Conservation (phyloP, 2,113 vertebrate species). For the Columbina picui region DNA sequence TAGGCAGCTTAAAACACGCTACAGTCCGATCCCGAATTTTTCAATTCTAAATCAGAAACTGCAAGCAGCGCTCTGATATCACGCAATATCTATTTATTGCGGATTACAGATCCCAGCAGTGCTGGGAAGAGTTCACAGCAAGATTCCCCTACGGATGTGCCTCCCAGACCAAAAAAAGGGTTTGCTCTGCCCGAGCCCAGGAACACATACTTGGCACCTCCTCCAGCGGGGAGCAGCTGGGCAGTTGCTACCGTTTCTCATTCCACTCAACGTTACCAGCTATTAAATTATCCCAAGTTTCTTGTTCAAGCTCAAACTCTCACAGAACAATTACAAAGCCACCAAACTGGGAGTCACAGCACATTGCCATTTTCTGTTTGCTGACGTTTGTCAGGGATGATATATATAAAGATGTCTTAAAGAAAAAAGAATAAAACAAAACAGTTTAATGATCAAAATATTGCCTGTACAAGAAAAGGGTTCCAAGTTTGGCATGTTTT, state of each 20-base stretch:
- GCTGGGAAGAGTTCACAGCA: background rate
- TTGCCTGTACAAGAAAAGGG: background rate
- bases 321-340: background rate
- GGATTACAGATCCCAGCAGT: background rate
- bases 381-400: background rate
- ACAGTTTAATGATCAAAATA: background rate
- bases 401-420: background rate
- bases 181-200: slow-evolving; percentile 28
- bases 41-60: background rate
- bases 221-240: slow-evolving; percentile 45
- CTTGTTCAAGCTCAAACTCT: slow-evolving; percentile 20
- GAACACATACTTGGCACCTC: slow-evolving; percentile 69
- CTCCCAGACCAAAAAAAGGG: slow-evolving; percentile 46
- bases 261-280: slow-evolving; percentile 14
- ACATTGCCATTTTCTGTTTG: background rate
- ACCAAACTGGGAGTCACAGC: background rate
- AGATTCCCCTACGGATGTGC: slow-evolving; percentile 11
- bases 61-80: background rate
- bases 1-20: background rate
- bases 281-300: slow-evolving; percentile 39
- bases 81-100: background rate
- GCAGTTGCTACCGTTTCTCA: slow-evolving; percentile 66
- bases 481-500: background rate
- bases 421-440: background rate
- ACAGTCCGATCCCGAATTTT: background rate